phyloP scores from a whole-genome alignment of 2,113 vertebrate species.

The Nematolebias whitei region DNA sequence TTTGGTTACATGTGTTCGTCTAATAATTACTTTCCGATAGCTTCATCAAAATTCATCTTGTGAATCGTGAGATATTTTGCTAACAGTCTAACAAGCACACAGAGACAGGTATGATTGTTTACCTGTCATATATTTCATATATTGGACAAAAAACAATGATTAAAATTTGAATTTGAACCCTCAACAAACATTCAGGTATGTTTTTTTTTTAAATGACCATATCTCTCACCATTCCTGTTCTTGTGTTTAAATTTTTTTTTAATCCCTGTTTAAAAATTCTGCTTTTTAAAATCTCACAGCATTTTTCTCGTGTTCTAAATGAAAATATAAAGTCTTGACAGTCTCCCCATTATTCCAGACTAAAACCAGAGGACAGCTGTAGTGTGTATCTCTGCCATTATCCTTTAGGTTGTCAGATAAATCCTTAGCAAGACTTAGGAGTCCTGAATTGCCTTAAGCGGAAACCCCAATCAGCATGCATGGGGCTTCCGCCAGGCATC shows the following conservation, averaged over 20 bases:
- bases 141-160: no score
- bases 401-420: constrained; percentile 72
- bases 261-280: constrained; percentile 26
- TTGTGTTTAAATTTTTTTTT: no score
- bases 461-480: constrained; percentile 72
- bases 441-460: constrained; percentile 69
- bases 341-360: constrained; percentile 47
- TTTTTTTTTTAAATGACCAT: no score
- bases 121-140: no score
- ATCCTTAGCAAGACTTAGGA: constrained; percentile 72
- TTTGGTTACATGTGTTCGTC: no score
- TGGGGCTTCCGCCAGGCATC: constrained; percentile 43
- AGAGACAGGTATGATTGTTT: no score
- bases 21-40: no score
- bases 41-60: no score
- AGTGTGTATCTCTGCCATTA: constrained; percentile 55
- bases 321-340: constrained; percentile 47
- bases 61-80: no score
- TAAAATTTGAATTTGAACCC: no score
- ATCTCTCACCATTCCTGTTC: not conserved
- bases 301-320: constrained; percentile 34
- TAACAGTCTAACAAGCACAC: no score
- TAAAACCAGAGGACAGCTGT: constrained; percentile 48
- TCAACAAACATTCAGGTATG: no score
- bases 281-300: constrained; percentile 11